Evolutionary conservation across 2,113 vertebrate species (phyloP).

Genomic region (Meles meles): DNA sequence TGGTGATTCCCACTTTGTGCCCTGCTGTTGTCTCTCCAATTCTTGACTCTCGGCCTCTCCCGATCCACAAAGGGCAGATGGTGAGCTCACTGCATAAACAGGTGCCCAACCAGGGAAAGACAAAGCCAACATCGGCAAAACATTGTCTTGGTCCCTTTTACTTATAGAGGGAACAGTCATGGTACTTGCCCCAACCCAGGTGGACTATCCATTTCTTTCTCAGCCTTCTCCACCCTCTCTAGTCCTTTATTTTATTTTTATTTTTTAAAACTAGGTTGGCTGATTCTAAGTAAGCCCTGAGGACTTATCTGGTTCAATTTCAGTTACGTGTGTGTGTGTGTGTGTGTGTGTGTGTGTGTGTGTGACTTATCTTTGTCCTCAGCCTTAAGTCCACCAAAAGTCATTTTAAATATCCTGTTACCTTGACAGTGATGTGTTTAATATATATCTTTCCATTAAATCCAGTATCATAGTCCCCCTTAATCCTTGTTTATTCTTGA

Average conservation of each 20-base stretch:
- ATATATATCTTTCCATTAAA: not conserved
- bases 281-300: not conserved
- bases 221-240: not conserved
- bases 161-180: not conserved
- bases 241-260: not conserved
- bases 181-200: not conserved
- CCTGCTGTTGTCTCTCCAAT: not conserved
- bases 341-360: not conserved
- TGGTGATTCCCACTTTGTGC: not conserved
- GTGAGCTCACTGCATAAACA: not conserved
- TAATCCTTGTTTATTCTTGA: not conserved
- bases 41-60: not conserved
- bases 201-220: not conserved
- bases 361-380: not conserved
- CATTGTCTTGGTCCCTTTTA: not conserved
- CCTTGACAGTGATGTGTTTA: not conserved
- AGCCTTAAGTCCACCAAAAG: not conserved
- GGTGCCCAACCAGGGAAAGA: not conserved
- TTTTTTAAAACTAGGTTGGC: not conserved
- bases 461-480: not conserved
- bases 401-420: constrained; percentile 5
- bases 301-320: not conserved
- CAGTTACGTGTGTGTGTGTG: not conserved
- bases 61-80: fast-evolving
- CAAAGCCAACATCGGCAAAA: not conserved